Evolutionary conservation across 2,113 vertebrate species (phyloP).

Genomic region (Thunnus thynnus): DNA sequence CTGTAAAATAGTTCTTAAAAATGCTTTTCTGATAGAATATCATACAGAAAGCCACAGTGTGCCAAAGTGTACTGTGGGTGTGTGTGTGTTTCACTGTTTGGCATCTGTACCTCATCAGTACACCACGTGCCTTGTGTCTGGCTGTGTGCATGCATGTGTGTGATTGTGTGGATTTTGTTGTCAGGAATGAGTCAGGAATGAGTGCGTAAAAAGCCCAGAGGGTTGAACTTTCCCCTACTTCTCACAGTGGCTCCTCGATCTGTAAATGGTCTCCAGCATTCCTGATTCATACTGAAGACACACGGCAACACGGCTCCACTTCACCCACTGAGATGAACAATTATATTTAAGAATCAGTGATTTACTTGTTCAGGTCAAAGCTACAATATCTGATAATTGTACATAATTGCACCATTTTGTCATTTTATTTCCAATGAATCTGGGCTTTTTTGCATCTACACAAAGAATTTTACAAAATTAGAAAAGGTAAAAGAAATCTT

Average conservation of each 20-base stretch:
- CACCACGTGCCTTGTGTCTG: constrained; percentile 52
- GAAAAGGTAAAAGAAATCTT: background rate
- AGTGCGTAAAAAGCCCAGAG: constrained; percentile 57
- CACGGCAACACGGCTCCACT: background rate
- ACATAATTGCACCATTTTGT: too few species aligned
- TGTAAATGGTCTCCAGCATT: constrained; percentile 41
- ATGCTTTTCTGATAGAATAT: background rate
- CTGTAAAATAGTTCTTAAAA: background rate
- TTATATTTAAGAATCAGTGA: background rate
- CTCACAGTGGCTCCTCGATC: constrained; percentile 71
- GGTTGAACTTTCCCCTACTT: constrained; percentile 85
- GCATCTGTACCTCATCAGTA: constrained; percentile 47
- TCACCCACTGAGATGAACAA: constrained; percentile 12
- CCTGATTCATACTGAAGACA: constrained; percentile 32
- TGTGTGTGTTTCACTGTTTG: constrained; percentile 8
- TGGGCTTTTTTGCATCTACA: background rate
- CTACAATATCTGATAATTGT: background rate
- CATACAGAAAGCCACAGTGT: background rate
- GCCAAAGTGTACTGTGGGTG: background rate
- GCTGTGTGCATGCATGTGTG: constrained; percentile 21
- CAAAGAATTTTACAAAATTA: background rate
- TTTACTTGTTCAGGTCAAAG: background rate
- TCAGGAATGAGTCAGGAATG: constrained; percentile 61
- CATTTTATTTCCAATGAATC: background rate
- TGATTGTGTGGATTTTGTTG: constrained; percentile 40